These are phyloP conservation scores for Cepaea hortensis DNA, from an alignment of 2,888 invertebrate genomes.

Conservation along the genomic window DNA sequence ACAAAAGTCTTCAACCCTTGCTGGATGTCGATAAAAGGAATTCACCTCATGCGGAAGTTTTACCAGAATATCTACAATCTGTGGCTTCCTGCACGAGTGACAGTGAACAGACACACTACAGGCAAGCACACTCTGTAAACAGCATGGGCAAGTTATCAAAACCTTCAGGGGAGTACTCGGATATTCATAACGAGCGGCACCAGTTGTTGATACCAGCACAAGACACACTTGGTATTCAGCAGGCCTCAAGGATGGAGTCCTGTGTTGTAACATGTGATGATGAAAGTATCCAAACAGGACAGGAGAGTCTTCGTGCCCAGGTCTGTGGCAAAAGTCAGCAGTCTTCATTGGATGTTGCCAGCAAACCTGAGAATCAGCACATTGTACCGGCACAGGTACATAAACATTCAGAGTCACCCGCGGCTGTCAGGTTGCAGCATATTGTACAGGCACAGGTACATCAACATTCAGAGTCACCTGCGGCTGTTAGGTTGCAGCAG, in stretches of 20 bases:
- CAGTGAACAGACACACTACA: conserved; percentile 21
- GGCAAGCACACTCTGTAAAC: conserved; percentile 6
- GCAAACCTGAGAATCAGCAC: conserved; percentile 8
- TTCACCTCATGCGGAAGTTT: conserved; percentile 20
- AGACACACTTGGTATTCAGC: background rate
- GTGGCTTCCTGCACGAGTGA: background rate
- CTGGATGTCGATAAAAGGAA: conserved; percentile 15
- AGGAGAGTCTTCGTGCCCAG: background rate
- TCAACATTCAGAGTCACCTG: background rate
- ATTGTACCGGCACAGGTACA: conserved; percentile 12
- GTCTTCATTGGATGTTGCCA: background rate
- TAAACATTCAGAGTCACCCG: background rate
- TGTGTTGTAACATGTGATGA: background rate
- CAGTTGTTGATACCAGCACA: background rate
- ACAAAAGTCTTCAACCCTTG: background rate
- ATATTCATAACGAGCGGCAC: conserved; percentile 9
- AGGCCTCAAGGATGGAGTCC: background rate
- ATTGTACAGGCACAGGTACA: background rate
- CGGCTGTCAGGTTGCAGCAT: background rate
- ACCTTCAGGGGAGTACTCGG: conserved; percentile 5
- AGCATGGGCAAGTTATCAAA: background rate
- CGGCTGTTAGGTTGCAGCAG: background rate
- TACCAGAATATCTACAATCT: conserved; percentile 9
- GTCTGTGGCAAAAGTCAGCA: background rate
- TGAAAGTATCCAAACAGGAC: background rate